These are phyloP conservation scores for Hephaestus fuliginosus DNA, from an alignment of 2,797 vertebrate species.

Conservation along the genomic window DNA sequence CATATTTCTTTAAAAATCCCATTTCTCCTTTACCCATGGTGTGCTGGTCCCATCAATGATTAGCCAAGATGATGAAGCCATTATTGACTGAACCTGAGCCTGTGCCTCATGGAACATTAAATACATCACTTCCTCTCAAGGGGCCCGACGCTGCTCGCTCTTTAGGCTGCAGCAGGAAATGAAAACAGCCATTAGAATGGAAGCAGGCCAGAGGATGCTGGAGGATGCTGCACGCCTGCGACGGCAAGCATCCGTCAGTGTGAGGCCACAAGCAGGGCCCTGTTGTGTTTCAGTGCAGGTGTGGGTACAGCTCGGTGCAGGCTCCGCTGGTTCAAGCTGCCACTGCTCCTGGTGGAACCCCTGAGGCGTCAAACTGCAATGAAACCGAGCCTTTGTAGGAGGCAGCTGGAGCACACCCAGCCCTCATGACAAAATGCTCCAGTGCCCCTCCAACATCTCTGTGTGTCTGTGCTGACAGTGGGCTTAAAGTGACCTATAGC, in stretches of 20 bases:
- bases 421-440: background rate
- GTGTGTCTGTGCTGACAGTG: background rate
- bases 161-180: conserved; percentile 75
- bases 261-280: conserved; percentile 8
- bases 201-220: conserved; percentile 36
- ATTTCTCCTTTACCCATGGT: conserved; percentile 37
- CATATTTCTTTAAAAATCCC: conserved; percentile 41
- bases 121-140: conserved; percentile 80
- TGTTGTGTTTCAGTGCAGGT: conserved; percentile 34
- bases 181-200: conserved; percentile 71
- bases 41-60: conserved; percentile 70
- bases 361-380: conserved; percentile 24
- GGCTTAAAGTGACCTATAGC: conserved; percentile 4
- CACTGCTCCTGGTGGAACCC: conserved; percentile 25
- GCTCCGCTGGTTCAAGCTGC: background rate
- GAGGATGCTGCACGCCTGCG: conserved; percentile 38
- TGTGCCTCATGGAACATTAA: conserved; percentile 80
- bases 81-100: conserved; percentile 80
- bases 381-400: conserved; percentile 20
- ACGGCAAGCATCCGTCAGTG: conserved; percentile 8
- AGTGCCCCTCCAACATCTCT: conserved; percentile 3
- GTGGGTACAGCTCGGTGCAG: background rate
- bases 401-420: conserved; percentile 38
- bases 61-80: conserved; percentile 76
- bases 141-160: conserved; percentile 57